Percentiles rank a stretch among this genome's conserved stretches.
phyloP scores from a whole-genome alignment of 2,888 invertebrate species.

The Andrena bicolor region DNA sequence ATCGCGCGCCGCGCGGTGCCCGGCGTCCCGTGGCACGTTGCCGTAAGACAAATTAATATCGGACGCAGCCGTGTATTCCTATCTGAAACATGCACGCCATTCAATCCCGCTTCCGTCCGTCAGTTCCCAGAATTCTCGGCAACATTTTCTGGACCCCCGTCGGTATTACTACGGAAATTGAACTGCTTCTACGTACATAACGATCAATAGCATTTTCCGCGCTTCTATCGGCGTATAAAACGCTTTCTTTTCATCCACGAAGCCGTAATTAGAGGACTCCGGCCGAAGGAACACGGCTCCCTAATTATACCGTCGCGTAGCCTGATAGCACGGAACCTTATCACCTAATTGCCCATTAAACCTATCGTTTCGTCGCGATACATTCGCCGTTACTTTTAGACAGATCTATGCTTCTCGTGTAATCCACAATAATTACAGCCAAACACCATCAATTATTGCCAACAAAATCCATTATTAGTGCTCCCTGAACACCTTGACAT shows the following conservation, averaged over 20 bases:
- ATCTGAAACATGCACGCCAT: conserved; percentile 15
- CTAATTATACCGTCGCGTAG: conserved; percentile 1
- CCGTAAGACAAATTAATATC: conserved; percentile 18
- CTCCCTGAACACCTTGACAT: no score
- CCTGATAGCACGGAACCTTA: not conserved
- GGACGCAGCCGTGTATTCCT: not conserved
- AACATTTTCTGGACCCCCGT: conserved; percentile 28
- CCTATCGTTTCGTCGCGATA: not conserved
- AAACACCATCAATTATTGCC: no score
- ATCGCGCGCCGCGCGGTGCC: not conserved
- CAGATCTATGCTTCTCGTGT: not conserved
- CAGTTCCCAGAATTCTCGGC: conserved; percentile 30
- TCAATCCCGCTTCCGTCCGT: conserved; percentile 34
- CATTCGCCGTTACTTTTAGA: not conserved
- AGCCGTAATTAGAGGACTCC: not conserved
- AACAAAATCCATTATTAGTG: no score
- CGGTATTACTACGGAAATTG: conserved; percentile 28
- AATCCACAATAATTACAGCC: not conserved
- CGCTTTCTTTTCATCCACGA: not conserved
- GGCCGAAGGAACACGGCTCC: not conserved
- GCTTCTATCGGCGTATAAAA: conserved; percentile 8
- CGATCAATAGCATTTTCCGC: conserved; percentile 23
- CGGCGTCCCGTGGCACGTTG: not conserved
- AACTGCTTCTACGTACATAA: conserved; percentile 21
- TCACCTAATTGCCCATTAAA: conserved; percentile 2